Evolutionary conservation across 2,797 vertebrate genomes (phyloP).

Genomic region (Nannoperca obscura): DNA sequence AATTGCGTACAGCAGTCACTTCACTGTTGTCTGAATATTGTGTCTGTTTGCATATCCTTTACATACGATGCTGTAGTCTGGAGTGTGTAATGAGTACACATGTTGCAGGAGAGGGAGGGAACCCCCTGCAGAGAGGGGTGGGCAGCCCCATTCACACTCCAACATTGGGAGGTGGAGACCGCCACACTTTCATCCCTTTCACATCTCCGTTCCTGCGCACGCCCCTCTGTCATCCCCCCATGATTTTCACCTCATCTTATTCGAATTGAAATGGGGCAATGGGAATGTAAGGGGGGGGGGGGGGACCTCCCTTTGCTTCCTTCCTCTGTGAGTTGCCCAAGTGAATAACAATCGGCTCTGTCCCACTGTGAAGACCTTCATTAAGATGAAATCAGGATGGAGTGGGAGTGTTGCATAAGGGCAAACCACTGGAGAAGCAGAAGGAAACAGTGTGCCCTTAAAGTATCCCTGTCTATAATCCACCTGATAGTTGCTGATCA

Average conservation of each 20-base stretch:
- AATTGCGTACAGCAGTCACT: not conserved
- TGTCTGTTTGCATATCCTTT: slow-evolving; percentile 9
- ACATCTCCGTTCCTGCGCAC: slow-evolving; percentile 16
- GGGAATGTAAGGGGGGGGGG: not conserved
- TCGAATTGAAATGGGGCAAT: slow-evolving; percentile 39
- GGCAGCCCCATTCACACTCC: slow-evolving; percentile 64
- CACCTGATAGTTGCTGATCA: slow-evolving; percentile 18
- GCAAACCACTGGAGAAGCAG: slow-evolving; percentile 9
- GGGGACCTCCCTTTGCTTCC: slow-evolving; percentile 3
- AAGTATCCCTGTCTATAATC: slow-evolving; percentile 7
- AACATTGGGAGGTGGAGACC: slow-evolving; percentile 48
- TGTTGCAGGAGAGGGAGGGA: slow-evolving; percentile 40
- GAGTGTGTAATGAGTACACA: slow-evolving; percentile 29
- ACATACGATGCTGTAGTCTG: not conserved
- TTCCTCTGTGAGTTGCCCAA: slow-evolving; percentile 16
- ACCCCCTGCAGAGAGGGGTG: slow-evolving; percentile 60
- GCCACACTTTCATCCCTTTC: slow-evolving; percentile 59
- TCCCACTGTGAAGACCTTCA: slow-evolving; percentile 42
- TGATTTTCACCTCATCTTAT: slow-evolving; percentile 29
- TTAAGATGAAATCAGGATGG: slow-evolving; percentile 28
- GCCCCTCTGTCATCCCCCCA: not conserved
- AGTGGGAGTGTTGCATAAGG: slow-evolving; percentile 20
- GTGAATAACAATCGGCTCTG: slow-evolving; percentile 19
- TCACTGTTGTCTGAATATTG: not conserved
- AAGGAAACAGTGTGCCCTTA: slow-evolving; percentile 15